Conservation (phyloP, 2,113 vertebrate species). For the Nesoenas mayeri region DNA sequence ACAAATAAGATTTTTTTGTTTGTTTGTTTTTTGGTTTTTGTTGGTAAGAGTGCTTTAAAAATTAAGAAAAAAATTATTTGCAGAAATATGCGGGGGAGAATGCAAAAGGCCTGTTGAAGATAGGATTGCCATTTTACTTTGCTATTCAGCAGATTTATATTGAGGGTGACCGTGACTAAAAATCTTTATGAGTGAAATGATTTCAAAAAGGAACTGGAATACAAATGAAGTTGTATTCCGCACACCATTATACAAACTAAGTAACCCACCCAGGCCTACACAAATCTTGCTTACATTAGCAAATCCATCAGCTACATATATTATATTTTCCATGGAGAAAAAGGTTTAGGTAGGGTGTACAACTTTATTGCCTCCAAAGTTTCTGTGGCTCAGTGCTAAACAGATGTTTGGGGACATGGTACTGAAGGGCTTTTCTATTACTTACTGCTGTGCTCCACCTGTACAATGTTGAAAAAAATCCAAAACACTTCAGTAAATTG, state of each 20-base stretch:
- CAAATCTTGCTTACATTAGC: background rate
- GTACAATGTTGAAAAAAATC: background rate
- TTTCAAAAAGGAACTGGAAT: background rate
- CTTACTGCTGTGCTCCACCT: background rate
- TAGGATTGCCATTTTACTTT: background rate
- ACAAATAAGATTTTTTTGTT: background rate
- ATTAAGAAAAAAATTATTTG: background rate
- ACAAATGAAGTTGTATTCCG: background rate
- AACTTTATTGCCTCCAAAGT: fast-evolving
- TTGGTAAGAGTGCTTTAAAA: background rate
- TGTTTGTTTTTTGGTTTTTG: too few species aligned
- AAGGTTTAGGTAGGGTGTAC: background rate
- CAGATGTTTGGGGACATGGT: fast-evolving
- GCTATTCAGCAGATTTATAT: background rate
- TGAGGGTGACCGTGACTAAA: background rate
- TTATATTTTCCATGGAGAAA: background rate
- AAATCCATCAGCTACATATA: background rate
- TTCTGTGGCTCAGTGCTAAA: background rate
- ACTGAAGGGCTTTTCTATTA: fast-evolving
- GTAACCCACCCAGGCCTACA: background rate
- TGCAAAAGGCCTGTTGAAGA: background rate
- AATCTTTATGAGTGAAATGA: background rate
- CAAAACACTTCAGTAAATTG: background rate
- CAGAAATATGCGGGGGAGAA: background rate
- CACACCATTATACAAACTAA: background rate